Base-by-base conservation (phyloP, 2,888 invertebrate genomes). In the Ichneumon xanthorius region DNA sequence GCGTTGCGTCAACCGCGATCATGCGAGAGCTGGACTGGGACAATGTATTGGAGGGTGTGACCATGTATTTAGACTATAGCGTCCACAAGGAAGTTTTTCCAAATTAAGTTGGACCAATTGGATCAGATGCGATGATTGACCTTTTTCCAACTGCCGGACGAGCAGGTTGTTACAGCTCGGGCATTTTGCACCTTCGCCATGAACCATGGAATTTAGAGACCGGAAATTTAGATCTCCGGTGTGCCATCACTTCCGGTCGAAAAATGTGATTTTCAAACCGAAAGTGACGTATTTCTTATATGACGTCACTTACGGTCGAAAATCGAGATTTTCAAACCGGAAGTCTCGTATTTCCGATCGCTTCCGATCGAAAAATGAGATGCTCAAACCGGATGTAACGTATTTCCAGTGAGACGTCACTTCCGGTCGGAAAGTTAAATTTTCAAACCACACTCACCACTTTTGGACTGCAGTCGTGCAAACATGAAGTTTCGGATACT, bases 1-100 rank as follows among this genome's bases (percentile, higher is more conserved):
- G 48, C 30, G 19, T 79, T 83, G 70, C 75, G 75, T 55, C 45
- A 53, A 80, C 70, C 75, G 53, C 73, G 63, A 82, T 65, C 50
- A 33, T 77, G 26, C 65, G 30, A 55, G 67, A 78, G 48, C 26
- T 45, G 50, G n/a, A 58, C n/a, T 53, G 22, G 50, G 37, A 45
- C 53, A 53, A 48, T 48, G 16, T 4, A 4, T 48, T 48, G 45
- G 14, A 37, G 26, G 16, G 26, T 11, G 30, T 30, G 19, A 63
- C 30, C 16, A 26, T 26, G 16, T n/a, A 26, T 68, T 19, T 45
- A 80, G 68, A 22, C 45, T 70, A 45, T 48, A 26, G 33, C 50
- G 68, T 40, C 22, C 50, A 40, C 65, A 40, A 65, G 63, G 63
- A 75, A 65, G 53, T 33, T 33, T 63, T 14, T 26, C 2, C 22